Percentiles rank a stretch among this genome's conserved stretches.
phyloP scores from a whole-genome alignment of 2,888 invertebrate genomes.

The Xanthorhoe spadicearia region DNA sequence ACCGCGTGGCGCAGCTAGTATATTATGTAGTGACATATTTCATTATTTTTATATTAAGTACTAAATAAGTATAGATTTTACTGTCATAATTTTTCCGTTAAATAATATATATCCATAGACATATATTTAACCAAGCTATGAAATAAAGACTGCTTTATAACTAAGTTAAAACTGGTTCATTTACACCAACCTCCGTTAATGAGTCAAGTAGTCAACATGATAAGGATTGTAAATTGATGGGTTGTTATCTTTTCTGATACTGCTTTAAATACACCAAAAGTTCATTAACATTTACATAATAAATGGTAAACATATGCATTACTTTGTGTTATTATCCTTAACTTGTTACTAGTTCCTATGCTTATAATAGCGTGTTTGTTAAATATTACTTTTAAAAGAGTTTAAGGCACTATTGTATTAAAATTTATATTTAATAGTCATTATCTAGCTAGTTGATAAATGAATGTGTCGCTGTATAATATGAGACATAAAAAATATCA shows the following conservation, averaged over 20 bases:
- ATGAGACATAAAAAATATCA: too few species aligned
- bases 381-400: neutral
- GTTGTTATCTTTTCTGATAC: constrained; percentile 12
- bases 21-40: too few species aligned
- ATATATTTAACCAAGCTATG: too few species aligned
- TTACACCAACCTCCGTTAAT: neutral
- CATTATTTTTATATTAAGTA: too few species aligned
- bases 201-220: neutral
- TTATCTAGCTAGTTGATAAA: too few species aligned
- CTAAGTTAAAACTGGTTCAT: neutral
- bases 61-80: too few species aligned
- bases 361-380: neutral
- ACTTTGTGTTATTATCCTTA: constrained; percentile 32
- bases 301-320: constrained; percentile 25
- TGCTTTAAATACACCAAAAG: neutral
- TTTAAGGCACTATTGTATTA: too few species aligned
- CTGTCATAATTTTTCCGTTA: too few species aligned
- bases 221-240: constrained; percentile 2
- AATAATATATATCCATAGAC: too few species aligned
- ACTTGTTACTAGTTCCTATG: neutral
- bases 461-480: too few species aligned
- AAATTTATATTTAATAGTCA: too few species aligned
- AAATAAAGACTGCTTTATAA: neutral
- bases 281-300: constrained; percentile 17
- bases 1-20: too few species aligned